Evolutionary conservation across 2,888 invertebrate species (phyloP).

Genomic region (Conus canariensis): DNA sequence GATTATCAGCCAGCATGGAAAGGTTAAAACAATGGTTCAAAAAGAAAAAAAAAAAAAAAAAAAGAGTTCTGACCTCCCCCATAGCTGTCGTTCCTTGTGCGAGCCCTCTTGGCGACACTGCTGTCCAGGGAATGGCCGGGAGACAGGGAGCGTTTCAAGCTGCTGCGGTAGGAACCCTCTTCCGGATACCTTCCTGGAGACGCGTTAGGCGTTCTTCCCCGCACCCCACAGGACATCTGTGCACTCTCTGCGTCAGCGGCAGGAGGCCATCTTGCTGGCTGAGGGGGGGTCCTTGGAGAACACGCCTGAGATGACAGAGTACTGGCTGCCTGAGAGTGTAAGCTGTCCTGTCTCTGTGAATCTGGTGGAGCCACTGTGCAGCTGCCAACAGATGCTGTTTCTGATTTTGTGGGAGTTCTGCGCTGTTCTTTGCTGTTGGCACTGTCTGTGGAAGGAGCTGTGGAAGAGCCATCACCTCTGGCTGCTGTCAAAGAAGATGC

Average conservation of each 20-base stretch:
- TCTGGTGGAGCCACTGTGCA: background rate
- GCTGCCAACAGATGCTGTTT: background rate
- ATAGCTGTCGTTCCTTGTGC: constrained; percentile 36
- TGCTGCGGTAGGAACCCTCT: constrained; percentile 22
- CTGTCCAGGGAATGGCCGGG: constrained; percentile 54
- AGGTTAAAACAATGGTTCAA: background rate
- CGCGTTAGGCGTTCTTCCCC: background rate
- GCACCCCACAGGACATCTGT: background rate
- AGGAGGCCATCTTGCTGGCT: background rate
- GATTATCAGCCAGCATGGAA: too few species aligned
- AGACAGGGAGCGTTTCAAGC: constrained; percentile 57
- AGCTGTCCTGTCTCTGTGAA: background rate
- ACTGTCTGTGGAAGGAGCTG: background rate
- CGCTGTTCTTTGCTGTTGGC: background rate
- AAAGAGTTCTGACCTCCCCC: constrained; percentile 3
- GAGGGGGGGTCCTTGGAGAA: background rate
- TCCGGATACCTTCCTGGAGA: constrained; percentile 9
- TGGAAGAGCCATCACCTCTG: background rate
- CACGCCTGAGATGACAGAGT: background rate
- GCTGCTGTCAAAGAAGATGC: background rate
- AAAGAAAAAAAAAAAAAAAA: background rate
- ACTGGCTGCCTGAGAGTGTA: background rate
- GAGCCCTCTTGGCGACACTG: background rate
- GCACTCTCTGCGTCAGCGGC: background rate
- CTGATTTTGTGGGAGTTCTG: background rate